phyloP scores from a whole-genome alignment of 2,888 invertebrate species.

The Tachina fera region DNA sequence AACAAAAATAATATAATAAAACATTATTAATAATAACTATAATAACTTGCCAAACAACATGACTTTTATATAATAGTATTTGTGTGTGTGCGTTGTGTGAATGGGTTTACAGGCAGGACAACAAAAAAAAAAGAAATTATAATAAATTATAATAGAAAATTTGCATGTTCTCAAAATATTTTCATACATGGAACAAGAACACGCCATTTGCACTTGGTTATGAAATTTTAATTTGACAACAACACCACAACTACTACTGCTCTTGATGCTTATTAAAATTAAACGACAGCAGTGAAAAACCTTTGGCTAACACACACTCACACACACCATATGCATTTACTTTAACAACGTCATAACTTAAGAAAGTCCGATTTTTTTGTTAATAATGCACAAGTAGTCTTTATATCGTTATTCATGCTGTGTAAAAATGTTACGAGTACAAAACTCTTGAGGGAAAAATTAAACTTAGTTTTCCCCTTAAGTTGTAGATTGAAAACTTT shows the following conservation, averaged over 20 bases:
- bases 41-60: conserved; percentile 47
- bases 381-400: no score
- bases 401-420: no score
- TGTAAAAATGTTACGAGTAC: no score
- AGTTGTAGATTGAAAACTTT: no score
- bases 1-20: neutral
- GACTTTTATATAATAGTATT: conserved; percentile 38
- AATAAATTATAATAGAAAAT: conserved; percentile 61
- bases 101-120: conserved; percentile 21
- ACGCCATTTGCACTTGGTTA: conserved; percentile 65
- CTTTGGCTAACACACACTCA: neutral
- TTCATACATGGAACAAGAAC: conserved; percentile 44
- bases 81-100: conserved; percentile 17
- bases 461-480: no score
- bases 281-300: neutral
- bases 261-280: conserved; percentile 38
- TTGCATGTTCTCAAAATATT: conserved; percentile 58
- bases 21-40: conserved; percentile 34
- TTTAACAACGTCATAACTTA: neutral
- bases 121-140: conserved; percentile 17
- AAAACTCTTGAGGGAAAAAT: no score
- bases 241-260: conserved; percentile 1
- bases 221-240: conserved; percentile 61
- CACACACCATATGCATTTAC: neutral
- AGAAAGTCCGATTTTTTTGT: no score